Percentiles rank a stretch among this genome's conserved stretches.
Evolutionary conservation across 2,113 vertebrate genomes (phyloP).

Genomic region (Notarius quadriscutis): DNA sequence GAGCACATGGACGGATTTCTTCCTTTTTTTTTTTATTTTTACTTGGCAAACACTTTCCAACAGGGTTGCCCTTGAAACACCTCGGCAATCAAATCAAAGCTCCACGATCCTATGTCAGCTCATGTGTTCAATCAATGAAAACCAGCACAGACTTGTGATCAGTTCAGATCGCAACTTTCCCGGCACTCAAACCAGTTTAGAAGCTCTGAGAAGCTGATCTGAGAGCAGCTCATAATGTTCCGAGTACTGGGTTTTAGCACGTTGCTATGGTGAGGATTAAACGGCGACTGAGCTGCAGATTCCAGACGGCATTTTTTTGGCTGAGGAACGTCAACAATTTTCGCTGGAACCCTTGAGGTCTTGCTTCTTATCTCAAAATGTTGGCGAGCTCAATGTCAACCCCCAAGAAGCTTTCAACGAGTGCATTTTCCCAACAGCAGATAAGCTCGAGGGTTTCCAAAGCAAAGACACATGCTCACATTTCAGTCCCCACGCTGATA

Average conservation of each 20-base stretch:
- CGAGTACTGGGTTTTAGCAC: background rate
- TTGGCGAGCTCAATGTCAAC: background rate
- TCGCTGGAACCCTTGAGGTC: background rate
- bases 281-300: background rate
- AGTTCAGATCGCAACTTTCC: background rate
- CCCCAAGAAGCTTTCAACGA: background rate
- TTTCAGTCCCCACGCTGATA: background rate
- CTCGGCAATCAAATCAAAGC: background rate
- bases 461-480: background rate
- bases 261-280: constrained; percentile 40
- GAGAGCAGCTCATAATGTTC: background rate
- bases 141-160: background rate
- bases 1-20: background rate
- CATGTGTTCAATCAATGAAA: background rate
- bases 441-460: background rate
- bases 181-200: background rate
- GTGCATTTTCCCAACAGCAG: background rate
- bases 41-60: background rate
- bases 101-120: background rate
- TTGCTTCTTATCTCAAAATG: background rate
- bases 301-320: background rate
- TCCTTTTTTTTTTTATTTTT: background rate
- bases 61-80: background rate
- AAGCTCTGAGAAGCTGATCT: background rate
- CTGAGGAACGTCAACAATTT: background rate